These are phyloP conservation scores for Nibea coibor DNA, from an alignment of 2,113 vertebrate genomes.

Conservation along the genomic window DNA sequence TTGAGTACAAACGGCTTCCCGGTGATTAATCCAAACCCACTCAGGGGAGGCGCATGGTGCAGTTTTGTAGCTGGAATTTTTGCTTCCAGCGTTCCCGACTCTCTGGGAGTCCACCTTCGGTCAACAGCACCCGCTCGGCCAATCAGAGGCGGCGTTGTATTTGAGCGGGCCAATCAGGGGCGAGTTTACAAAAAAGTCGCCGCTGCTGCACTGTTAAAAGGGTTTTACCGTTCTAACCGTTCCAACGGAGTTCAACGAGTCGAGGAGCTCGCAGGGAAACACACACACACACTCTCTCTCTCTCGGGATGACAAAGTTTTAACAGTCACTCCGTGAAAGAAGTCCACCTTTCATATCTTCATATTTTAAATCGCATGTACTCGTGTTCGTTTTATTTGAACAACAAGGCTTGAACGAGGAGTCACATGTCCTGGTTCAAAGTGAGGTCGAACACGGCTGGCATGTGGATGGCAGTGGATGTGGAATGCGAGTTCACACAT, in stretches of 20 bases:
- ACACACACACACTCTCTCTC: no score
- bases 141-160: conserved; percentile 77
- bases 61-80: conserved; percentile 60
- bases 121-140: conserved; percentile 70
- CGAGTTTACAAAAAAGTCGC: conserved; percentile 47
- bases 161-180: conserved; percentile 58
- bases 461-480: conserved; percentile 65
- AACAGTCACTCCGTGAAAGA: not conserved
- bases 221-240: conserved; percentile 43
- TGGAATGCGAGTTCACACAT: conserved; percentile 68
- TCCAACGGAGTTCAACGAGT: not conserved
- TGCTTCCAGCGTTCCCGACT: conserved; percentile 65
- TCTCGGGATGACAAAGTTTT: no score
- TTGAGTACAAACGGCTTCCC: conserved; percentile 55
- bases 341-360: not conserved
- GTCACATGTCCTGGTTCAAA: conserved; percentile 82
- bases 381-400: conserved; percentile 6
- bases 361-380: not conserved
- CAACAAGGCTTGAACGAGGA: conserved; percentile 45
- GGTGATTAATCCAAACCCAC: conserved; percentile 57
- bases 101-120: conserved; percentile 78
- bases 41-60: conserved; percentile 74
- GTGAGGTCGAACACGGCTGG: conserved; percentile 69
- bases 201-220: conserved; percentile 29
- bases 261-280: no score